Percentiles rank a stretch among this genome's conserved stretches.
phyloP scores from a whole-genome alignment of 2,797 vertebrate species.

The Squalus acanthias region DNA sequence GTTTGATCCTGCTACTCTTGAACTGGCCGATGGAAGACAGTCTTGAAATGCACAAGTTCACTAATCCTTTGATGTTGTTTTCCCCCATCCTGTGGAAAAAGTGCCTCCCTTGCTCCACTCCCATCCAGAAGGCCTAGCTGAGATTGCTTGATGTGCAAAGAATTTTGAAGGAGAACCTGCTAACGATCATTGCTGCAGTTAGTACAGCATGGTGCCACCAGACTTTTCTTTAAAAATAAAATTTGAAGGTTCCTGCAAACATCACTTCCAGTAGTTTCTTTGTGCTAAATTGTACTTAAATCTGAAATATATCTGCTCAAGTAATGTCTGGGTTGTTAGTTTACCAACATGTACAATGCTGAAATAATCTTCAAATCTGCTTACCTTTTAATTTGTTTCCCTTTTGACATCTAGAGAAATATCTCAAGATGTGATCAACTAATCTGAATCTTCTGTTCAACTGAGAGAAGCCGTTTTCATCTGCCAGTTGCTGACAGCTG shows the following conservation, averaged over 20 bases:
- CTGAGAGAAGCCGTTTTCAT: not conserved
- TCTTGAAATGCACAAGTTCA: not conserved
- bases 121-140: not conserved
- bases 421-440: not conserved
- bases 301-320: not conserved
- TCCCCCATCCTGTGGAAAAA: not conserved
- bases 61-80: not conserved
- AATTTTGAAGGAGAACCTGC: not conserved
- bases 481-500: not conserved
- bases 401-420: not conserved
- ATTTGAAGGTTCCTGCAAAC: not conserved
- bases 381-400: constrained; percentile 5
- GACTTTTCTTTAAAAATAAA: not conserved
- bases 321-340: not conserved
- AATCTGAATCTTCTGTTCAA: not conserved
- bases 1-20: not conserved
- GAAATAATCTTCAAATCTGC: not conserved
- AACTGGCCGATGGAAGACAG: not conserved
- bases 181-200: not conserved
- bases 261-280: not conserved
- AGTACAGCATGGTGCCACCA: not conserved
- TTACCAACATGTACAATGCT: not conserved
- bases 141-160: not conserved
- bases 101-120: not conserved
- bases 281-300: not conserved